A percentile compares a stretch with the other conserved stretches of the same genome.
phyloP scores from a whole-genome alignment of 2,888 invertebrate species.

The Cactoblastis cactorum region DNA sequence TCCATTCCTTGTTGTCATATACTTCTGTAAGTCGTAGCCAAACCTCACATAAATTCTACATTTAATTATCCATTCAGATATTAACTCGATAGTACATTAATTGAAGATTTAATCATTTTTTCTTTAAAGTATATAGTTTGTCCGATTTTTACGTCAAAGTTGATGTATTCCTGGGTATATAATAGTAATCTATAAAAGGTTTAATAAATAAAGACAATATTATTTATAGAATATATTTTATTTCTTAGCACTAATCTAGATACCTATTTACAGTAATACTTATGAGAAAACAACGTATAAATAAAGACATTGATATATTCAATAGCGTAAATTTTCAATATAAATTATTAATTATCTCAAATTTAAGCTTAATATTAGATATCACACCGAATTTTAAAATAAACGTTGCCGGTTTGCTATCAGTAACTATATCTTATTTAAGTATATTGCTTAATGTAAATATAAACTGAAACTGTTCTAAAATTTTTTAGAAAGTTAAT shows the following conservation, averaged over 20 bases:
- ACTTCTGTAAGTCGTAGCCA: no score
- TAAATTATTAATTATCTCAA: not conserved
- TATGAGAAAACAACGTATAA: slow-evolving; percentile 2
- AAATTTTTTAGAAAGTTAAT: no score
- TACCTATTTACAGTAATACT: slow-evolving; percentile 12
- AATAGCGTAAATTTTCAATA: not conserved
- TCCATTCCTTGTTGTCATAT: no score
- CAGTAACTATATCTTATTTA: not conserved
- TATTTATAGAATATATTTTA: not conserved
- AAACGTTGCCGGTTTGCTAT: slow-evolving; percentile 20
- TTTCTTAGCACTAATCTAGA: not conserved
- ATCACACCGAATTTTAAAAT: slow-evolving; percentile 55
- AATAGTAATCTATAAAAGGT: not conserved
- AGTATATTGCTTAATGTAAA: no score
- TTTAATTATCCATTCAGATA: no score
- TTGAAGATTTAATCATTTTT: no score
- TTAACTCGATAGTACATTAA: no score
- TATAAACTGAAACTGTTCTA: no score
- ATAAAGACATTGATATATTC: slow-evolving; percentile 13
- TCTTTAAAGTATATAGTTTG: no score
- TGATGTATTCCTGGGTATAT: no score
- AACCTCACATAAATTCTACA: no score
- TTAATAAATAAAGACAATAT: not conserved
- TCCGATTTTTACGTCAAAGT: no score
- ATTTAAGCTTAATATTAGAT: slow-evolving; percentile 42